Evolutionary conservation across 2,113 vertebrate species (phyloP), one percentile per base, ranked within the genome.

Genomic region (Strigops habroptila): DNA sequence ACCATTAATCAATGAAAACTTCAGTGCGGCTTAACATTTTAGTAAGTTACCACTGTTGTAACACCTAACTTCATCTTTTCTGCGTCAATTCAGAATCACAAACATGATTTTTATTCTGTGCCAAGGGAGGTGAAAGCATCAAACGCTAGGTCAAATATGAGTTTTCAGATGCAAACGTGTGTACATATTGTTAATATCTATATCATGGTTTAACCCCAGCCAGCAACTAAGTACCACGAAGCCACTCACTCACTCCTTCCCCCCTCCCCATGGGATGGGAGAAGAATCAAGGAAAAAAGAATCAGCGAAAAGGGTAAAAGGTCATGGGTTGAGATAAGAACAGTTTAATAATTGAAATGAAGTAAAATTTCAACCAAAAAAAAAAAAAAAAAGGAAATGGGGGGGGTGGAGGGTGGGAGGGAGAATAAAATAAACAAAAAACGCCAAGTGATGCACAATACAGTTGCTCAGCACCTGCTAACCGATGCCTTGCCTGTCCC

Each of bases 51-150:
- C 53, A 69, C 25, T 18, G 23, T 21, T 85, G 52, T 35, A 90
- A 92, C 25, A 73, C 8, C 53, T 41, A 68, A 44, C 27, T 37
- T 27, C 22, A 41, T 53, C 46, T 83, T 79, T 76, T 48, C 23
- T 62, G 70, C 28, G 10, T 21, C 52, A 91, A 86, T 51, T 67
- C 64, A 71, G 35, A 86, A 89, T 64, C 53, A 82, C 27, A 93
- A 73, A 46, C 4, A 13, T 3, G 0, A 68, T 30, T 90, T 84
- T 67, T 86, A 39, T 83, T 75, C 60, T 30, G 6, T 49, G 30
- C 12, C 4, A 39, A 71, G 35, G 9, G 25, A 91, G 13, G 23
- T 4, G 6, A 91, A 91, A 91, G 27, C 30, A 87, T 35, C 64
- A 52, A 73, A 71, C 0, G 0, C 10, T 21, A 49, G 13, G 33